These are phyloP conservation scores for Telmatochromis sp. DNA, from an alignment of 2,113 vertebrate species.

Conservation along the genomic window DNA sequence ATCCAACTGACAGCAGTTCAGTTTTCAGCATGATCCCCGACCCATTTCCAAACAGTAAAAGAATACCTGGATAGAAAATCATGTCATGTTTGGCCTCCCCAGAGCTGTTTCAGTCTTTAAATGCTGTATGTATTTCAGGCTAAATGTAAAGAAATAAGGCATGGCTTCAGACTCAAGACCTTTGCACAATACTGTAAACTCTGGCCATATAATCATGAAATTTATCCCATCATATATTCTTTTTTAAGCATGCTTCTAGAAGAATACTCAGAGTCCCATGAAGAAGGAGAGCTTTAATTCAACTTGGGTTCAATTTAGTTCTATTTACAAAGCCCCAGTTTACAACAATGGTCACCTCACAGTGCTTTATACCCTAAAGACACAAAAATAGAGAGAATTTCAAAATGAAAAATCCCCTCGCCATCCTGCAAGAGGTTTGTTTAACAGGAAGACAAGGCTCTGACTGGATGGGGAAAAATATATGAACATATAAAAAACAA, in stretches of 20 bases:
- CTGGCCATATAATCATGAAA: neutral
- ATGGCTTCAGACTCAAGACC: neutral
- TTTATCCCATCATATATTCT: neutral
- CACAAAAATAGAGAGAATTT: neutral
- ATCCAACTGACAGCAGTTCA: neutral
- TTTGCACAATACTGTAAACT: neutral
- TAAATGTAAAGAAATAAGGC: neutral
- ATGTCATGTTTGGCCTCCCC: neutral
- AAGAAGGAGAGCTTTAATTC: neutral
- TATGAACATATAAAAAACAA: neutral
- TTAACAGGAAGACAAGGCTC: neutral
- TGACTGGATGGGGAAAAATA: neutral
- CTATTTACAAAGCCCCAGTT: neutral
- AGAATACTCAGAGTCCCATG: neutral
- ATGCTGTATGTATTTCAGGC: neutral
- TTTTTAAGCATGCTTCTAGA: neutral
- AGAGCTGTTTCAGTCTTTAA: neutral
- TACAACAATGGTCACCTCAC: neutral
- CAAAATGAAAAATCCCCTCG: neutral
- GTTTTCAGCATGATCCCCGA: neutral
- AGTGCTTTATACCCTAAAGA: neutral
- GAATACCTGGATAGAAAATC: neutral
- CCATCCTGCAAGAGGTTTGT: neutral
- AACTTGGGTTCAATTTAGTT: neutral
- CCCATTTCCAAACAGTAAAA: neutral